Percentiles rank a stretch among this genome's conserved stretches.
Evolutionary conservation across 1,140 invertebrate species (phyloP).

Genomic region (Drosophila sp.): DNA sequence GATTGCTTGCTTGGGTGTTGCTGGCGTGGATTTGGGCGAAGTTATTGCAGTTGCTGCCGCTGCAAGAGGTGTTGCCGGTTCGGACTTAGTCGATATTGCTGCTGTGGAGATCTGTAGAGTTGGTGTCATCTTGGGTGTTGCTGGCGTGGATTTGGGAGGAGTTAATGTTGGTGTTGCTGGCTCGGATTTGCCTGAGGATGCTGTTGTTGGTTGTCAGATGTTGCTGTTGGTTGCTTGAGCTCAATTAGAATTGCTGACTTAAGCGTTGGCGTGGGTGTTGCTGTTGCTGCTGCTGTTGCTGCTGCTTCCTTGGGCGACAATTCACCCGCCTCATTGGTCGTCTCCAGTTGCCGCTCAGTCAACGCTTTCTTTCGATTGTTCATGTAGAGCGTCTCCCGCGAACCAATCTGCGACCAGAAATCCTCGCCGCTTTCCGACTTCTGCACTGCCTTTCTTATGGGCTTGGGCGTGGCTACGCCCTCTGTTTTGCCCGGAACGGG

Average conservation of each 20-base stretch:
- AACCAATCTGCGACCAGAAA: slow-evolving; percentile 81
- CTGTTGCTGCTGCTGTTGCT: slow-evolving; percentile 22
- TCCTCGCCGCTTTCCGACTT: slow-evolving; percentile 83
- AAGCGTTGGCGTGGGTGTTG: slow-evolving; percentile 49
- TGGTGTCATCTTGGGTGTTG: slow-evolving; percentile 19
- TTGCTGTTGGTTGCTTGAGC: slow-evolving; percentile 42
- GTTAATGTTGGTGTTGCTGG: slow-evolving; percentile 5
- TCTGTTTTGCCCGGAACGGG: slow-evolving; percentile 25
- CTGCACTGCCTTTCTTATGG: slow-evolving; percentile 61
- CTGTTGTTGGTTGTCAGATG: slow-evolving; percentile 10
- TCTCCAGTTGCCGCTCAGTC: slow-evolving; percentile 51
- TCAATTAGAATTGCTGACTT: slow-evolving; percentile 58
- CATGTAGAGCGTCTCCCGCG: slow-evolving; percentile 81
- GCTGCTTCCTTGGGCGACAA: slow-evolving; percentile 3
- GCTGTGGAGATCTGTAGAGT: slow-evolving; percentile 1
- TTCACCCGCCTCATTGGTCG: slow-evolving; percentile 30
- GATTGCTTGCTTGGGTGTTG: slow-evolving; percentile 1
- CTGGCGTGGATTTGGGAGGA: slow-evolving; percentile 3
- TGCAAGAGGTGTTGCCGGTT: slow-evolving; percentile 16
- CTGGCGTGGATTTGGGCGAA: slow-evolving; percentile 11
- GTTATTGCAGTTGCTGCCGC: slow-evolving; percentile 15
- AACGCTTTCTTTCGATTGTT: slow-evolving; percentile 74
- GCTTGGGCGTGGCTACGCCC: slow-evolving; percentile 68
- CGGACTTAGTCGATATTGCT: slow-evolving; percentile 8
- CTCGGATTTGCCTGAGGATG: slow-evolving; percentile 1